Base-by-base conservation (phyloP, 2,113 vertebrate genomes). In the Columba janthina region DNA sequence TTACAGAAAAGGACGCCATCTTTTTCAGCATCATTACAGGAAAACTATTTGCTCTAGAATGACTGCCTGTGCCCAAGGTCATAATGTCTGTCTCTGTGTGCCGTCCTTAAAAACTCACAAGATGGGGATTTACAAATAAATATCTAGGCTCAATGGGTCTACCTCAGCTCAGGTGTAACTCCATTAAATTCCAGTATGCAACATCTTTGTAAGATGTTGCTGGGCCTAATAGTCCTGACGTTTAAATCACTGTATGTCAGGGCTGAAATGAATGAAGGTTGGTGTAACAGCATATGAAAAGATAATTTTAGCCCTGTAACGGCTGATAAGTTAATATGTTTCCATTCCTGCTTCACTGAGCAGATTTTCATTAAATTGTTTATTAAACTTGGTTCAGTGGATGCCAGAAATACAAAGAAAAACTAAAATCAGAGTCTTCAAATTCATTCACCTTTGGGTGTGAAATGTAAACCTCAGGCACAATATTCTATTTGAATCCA, bases 21-120 rank as follows among this genome's bases (percentile, higher is more conserved):
- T 91, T 95, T 90, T 96, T 58, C 83, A 93, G 70, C 58, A 91
- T 82, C 62, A 60, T 92, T 89, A 92, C 60, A 87, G 76, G 86
- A 94, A 40, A 89, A 42, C 38, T 72, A 75, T 67, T 81, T 74
- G 57, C 61, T 87, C 15, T 64, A 69, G 56, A 62, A 77, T 84
- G 80, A 64, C 62, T 75, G 34, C 36, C n/a, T 90, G 26, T 64
- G 61, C 11, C 44, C 32, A 70, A 73, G 46, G 69, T 86, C 6
- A 2, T 46, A 56, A 74, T 10, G 20, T 25, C 32, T 83, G 25
- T 44, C 28, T 65, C 61, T 53, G 6, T 94, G 51, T 75, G 90
- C 48, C 57, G 54, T 42, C 36, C 34, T 56, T 81, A 81, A 6
- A 66, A 74, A 86, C 32, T 36, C 48, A 25, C 15, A 53, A 69